Evolutionary conservation across 2,113 vertebrate species (phyloP), one percentile per base, ranked within the genome.

Genomic region (Apodemus speciosus): DNA sequence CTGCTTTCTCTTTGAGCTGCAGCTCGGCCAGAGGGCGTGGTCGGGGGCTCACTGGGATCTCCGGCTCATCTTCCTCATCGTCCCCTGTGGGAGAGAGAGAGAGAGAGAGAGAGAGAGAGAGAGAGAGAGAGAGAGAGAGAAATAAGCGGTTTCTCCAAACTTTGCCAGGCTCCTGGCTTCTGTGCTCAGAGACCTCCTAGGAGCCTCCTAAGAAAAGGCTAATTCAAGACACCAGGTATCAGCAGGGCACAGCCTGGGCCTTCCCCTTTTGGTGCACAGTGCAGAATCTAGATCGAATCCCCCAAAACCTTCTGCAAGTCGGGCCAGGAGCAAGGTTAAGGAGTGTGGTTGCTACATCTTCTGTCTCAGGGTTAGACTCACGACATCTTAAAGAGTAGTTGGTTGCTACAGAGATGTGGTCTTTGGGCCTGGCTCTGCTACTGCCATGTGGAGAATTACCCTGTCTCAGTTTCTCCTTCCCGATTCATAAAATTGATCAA

Each of bases 1-100:
- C 99, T 0, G 99, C 99, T 89, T 99, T 99, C 97, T 99, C 99
- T 72, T 99, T 99, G 88, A 99, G 98, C 96, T 99, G 99, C 30
- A 99, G 98, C 96, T 99, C 99, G 0, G 99, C 99, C 92, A 99
- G 98, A 0, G 99, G 99, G 32, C 99, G 98, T 8, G 99, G 99
- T 0, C 99, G 98, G 86, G 99, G 99, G 95, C 99, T 99, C 89
- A 98, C 95, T 0, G 99, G 99, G 90, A 99, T 99, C 95, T 99
- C 99, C 15, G 99, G 99, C 89, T 99, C 99, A 27, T 98, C 99
- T 97, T 99, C 99, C 69, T 99, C 99, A 32, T 99, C 99, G 0
- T 99, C 99, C 93, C 99, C 99, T 98, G 92, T 13, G 91, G 9
- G 9, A 21, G 58, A 0, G 1, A 69, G 15, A 32, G 35, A 9